A percentile compares a stretch with the other conserved stretches of the same genome.
Conservation (phyloP, 2,113 vertebrate genomes). For the Dascyllus trimaculatus region DNA sequence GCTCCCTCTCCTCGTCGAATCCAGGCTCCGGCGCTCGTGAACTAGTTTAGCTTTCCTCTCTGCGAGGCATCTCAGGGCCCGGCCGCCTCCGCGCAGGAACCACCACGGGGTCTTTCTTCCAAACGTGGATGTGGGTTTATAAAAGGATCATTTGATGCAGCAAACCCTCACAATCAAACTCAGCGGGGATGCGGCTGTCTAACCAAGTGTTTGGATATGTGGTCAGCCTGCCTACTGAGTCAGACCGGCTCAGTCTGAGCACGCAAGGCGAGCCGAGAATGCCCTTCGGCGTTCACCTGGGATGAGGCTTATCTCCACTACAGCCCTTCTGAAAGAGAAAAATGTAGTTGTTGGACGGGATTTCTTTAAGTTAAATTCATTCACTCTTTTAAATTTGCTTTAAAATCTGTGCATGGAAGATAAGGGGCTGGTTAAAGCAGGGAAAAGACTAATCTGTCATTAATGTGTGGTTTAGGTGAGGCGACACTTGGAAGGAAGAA, state of each 20-base stretch:
- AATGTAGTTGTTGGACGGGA: background rate
- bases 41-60: slow-evolving; percentile 9
- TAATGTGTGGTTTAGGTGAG: no score
- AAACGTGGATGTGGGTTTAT: slow-evolving; percentile 4
- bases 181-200: background rate
- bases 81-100: background rate
- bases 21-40: slow-evolving; percentile 4
- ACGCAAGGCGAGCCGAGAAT: background rate
- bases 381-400: background rate
- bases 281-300: background rate
- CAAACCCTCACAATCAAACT: slow-evolving; percentile 3
- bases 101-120: background rate
- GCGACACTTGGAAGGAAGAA: no score
- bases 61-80: background rate
- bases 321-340: accelerated
- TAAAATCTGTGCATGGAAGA: background rate
- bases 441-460: background rate
- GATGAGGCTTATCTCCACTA: background rate
- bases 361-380: background rate
- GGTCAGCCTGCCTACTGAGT: background rate
- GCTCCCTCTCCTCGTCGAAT: slow-evolving; percentile 8
- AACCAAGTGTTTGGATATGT: background rate
- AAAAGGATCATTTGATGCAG: slow-evolving; percentile 9
- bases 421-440: background rate
- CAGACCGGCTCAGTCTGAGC: background rate